These are phyloP conservation scores for Oceanodroma tethys DNA, from an alignment of 2,113 vertebrate species.

Conservation along the genomic window DNA sequence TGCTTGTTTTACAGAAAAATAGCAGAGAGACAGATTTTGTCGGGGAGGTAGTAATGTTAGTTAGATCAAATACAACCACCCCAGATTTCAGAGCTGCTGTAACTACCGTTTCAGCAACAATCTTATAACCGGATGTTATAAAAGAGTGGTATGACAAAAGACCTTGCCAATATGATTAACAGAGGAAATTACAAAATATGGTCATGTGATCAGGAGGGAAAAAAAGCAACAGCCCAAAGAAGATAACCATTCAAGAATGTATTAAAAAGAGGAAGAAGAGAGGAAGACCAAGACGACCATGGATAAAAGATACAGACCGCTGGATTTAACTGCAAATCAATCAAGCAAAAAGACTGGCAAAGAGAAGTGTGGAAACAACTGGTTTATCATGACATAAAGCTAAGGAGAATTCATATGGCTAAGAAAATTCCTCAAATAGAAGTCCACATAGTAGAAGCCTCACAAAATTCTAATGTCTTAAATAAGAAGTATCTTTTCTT, in stretches of 20 bases:
- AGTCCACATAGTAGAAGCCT: neutral
- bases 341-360: neutral
- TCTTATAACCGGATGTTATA: neutral
- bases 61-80: neutral
- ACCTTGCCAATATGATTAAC: neutral
- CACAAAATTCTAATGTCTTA: neutral
- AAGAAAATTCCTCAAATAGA: neutral
- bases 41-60: neutral
- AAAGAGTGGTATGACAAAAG: neutral
- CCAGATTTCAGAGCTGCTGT: neutral
- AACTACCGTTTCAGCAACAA: neutral
- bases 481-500: neutral
- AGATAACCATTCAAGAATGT: neutral
- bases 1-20: neutral
- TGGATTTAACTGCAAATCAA: neutral
- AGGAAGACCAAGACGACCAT: neutral
- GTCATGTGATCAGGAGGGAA: neutral
- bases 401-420: neutral
- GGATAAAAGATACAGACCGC: neutral
- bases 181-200: neutral
- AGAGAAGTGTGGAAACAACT: neutral
- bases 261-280: neutral
- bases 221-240: neutral
- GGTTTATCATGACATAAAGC: neutral
- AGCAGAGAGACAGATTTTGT: neutral